Percentiles rank a stretch among this genome's conserved stretches.
Conservation (phyloP, 2,888 invertebrate genomes). For the Syritta pipiens region DNA sequence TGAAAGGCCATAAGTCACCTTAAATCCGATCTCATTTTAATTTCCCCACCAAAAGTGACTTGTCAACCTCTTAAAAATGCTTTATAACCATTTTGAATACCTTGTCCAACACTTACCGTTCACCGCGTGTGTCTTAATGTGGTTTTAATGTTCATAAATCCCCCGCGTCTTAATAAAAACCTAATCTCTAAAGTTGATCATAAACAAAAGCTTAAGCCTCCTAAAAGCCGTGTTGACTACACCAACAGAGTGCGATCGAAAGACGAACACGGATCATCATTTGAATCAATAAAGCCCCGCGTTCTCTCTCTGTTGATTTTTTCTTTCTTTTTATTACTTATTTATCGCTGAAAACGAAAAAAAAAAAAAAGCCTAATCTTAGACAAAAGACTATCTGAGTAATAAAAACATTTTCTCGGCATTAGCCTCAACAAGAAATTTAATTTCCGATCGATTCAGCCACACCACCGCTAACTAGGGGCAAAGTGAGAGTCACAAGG, state of each 20-base stretch:
- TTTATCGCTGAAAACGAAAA: slow-evolving; percentile 49
- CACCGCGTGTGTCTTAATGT: slow-evolving; percentile 32
- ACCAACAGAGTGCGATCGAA: neutral
- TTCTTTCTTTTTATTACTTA: slow-evolving; percentile 53
- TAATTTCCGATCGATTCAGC: slow-evolving; percentile 5
- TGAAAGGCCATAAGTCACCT: neutral
- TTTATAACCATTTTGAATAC: slow-evolving; percentile 33
- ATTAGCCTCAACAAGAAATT: slow-evolving; percentile 30
- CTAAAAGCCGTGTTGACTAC: neutral
- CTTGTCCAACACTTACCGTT: slow-evolving; percentile 46
- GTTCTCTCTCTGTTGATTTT: too few species aligned
- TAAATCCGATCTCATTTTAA: neutral
- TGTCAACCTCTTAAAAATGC: neutral
- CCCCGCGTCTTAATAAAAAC: slow-evolving; percentile 30
- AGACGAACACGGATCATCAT: neutral
- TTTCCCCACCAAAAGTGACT: neutral
- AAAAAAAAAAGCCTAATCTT: slow-evolving; percentile 39
- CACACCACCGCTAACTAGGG: too few species aligned
- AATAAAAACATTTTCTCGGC: slow-evolving; percentile 59
- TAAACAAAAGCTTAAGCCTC: slow-evolving; percentile 48
- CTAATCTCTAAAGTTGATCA: slow-evolving; percentile 39
- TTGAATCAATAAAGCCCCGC: neutral
- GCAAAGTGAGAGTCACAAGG: too few species aligned
- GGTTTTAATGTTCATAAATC: slow-evolving; percentile 42
- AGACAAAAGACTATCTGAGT: slow-evolving; percentile 47